Conservation (phyloP, 2,797 vertebrate species). For the Aphelocoma californica region DNA sequence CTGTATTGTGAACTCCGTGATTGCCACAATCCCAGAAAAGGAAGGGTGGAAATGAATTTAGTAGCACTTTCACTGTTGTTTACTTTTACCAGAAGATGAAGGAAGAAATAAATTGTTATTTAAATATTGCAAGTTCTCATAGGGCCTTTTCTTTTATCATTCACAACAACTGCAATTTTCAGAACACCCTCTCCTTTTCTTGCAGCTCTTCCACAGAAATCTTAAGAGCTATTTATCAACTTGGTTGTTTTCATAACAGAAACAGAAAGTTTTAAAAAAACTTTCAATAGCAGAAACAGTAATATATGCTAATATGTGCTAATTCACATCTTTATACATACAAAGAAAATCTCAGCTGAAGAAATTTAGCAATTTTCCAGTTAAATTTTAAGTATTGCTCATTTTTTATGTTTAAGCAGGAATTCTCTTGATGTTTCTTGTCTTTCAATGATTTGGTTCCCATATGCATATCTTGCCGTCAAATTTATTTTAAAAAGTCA, state of each 20-base stretch:
- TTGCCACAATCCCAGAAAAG: neutral
- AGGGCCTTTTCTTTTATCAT: neutral
- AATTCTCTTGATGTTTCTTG: neutral
- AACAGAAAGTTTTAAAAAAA: neutral
- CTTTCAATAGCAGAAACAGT: neutral
- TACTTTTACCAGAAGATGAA: neutral
- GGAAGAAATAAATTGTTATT: neutral
- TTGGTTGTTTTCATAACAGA: neutral
- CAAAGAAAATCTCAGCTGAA: neutral
- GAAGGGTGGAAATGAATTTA: neutral
- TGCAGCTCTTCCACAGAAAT: neutral
- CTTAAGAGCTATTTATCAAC: neutral
- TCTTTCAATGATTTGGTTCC: neutral
- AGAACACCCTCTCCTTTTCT: neutral
- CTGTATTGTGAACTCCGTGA: neutral
- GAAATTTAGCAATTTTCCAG: neutral
- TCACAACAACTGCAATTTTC: neutral
- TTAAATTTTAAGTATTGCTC: neutral
- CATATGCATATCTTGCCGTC: neutral
- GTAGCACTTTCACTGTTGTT: neutral
- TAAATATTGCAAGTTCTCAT: neutral
- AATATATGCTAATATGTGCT: slow-evolving; percentile 8
- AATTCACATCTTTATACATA: neutral
- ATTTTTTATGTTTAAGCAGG: neutral
- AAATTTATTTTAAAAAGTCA: neutral